phyloP scores from a whole-genome alignment of 2,113 vertebrate species.

The human region GRCh38 chrY:15033001-15033500 shows the following conservation, averaged over 20 bases:
- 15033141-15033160: background rate
- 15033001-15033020: background rate
- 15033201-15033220: background rate
- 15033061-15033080: background rate
- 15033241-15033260: background rate
- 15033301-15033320: background rate
- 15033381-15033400: fast-evolving
- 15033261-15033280: background rate
- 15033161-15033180: background rate
- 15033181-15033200: background rate
- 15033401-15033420: fast-evolving
- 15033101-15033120: background rate
- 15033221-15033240: background rate
- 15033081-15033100: background rate
- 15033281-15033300: background rate
- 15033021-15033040: background rate
- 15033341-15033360: background rate
- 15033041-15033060: background rate
- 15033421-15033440: fast-evolving
- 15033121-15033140: background rate
- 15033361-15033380: background rate
- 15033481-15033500: background rate
- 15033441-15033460: background rate
- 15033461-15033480: background rate
- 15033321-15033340: no score